phyloP scores from a whole-genome alignment of 2,888 invertebrate genomes.

The Leucophora obtusa region DNA sequence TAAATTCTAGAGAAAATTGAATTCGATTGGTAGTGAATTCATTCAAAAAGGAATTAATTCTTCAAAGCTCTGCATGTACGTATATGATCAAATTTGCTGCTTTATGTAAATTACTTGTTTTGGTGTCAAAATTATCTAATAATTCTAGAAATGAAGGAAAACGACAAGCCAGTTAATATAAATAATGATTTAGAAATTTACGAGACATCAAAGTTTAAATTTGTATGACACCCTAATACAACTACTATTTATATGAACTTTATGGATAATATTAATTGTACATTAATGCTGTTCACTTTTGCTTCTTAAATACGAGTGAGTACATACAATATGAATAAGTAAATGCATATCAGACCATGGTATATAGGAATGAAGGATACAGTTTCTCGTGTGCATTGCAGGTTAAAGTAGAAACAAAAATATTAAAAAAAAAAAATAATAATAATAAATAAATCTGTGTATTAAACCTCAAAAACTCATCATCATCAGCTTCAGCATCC shows the following conservation, averaged over 20 bases:
- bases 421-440: slow-evolving; percentile 18
- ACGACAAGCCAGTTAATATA: no score
- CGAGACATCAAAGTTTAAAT: no score
- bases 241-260: background rate
- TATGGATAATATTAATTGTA: slow-evolving; percentile 53
- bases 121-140: no score
- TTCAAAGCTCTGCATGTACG: no score
- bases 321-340: slow-evolving; percentile 2
- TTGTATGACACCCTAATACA: no score
- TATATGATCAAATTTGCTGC: no score
- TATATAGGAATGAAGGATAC: background rate
- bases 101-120: no score
- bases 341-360: background rate
- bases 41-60: no score
- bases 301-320: slow-evolving; percentile 37
- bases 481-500: slow-evolving; percentile 39
- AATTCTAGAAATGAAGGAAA: no score
- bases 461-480: slow-evolving; percentile 62
- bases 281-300: slow-evolving; percentile 54
- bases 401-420: background rate
- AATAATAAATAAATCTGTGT: slow-evolving; percentile 51
- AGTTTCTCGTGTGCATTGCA: slow-evolving; percentile 1
- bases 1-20: no score
- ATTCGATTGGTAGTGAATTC: no score
- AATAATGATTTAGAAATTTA: no score